phyloP scores from a whole-genome alignment of 2,888 invertebrate genomes.

The Monochamus alternatus region DNA sequence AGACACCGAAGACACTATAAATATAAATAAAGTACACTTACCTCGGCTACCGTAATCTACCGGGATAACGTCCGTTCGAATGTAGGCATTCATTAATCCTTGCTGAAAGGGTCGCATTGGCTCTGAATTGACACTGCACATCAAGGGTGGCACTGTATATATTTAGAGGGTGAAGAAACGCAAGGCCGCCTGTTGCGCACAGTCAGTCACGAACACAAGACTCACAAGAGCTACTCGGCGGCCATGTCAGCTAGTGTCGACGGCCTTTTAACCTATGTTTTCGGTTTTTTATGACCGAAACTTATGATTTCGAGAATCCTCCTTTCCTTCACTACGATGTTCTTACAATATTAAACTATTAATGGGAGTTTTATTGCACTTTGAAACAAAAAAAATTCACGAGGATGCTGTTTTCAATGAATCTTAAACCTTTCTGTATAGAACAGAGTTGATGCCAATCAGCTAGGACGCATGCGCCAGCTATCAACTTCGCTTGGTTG shows the following conservation, averaged over 20 bases:
- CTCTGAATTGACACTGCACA: constrained; percentile 41
- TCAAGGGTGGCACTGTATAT: constrained; percentile 48
- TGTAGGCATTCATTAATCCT: constrained; percentile 23
- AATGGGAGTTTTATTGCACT: constrained; percentile 53
- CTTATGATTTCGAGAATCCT: constrained; percentile 24
- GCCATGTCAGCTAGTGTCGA: constrained; percentile 55
- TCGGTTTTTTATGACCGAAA: constrained; percentile 45
- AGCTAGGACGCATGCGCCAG: constrained; percentile 70
- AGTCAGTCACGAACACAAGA: constrained; percentile 24
- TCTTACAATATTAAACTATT: constrained; percentile 45
- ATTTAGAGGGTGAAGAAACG: constrained; percentile 45
- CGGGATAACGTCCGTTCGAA: constrained; percentile 15
- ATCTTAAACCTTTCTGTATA: constrained; percentile 75
- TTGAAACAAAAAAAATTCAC: constrained; percentile 72
- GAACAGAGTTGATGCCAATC: constrained; percentile 68
- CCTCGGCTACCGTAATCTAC: constrained; percentile 49
- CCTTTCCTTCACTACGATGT: constrained; percentile 36
- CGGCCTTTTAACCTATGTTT: constrained; percentile 40
- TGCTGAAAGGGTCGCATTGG: constrained; percentile 28
- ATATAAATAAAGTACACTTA: constrained; percentile 64
- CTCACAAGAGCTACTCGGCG: constrained; percentile 48
- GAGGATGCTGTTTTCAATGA: constrained; percentile 76
- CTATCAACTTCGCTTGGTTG: constrained; percentile 70
- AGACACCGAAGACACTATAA: constrained; percentile 55
- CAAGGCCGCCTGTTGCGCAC: constrained; percentile 56